Evolutionary conservation across 2,113 vertebrate genomes (phyloP).

Genomic region (Phalacrocorax carbo): DNA sequence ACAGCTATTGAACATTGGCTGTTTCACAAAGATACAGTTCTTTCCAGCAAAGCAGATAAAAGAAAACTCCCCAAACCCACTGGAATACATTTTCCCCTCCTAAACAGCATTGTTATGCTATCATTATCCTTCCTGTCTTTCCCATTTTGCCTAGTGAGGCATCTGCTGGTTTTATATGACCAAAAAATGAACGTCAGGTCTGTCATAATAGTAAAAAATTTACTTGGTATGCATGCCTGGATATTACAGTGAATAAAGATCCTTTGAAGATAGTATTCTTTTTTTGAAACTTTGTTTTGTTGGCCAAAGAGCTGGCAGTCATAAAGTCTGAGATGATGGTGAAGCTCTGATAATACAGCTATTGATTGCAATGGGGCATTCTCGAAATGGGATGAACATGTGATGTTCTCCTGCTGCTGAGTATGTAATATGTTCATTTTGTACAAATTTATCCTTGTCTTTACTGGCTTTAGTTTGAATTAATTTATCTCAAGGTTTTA

Average conservation of each 20-base stretch:
- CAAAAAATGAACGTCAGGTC: not conserved
- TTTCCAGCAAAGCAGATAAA: slow-evolving; percentile 11
- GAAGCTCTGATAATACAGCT: not conserved
- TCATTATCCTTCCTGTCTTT: slow-evolving; percentile 2
- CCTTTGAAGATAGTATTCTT: not conserved
- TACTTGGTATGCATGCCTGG: not conserved
- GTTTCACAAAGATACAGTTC: not conserved
- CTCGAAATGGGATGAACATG: not conserved
- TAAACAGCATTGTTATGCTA: not conserved
- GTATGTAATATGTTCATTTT: not conserved
- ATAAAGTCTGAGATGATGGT: not conserved
- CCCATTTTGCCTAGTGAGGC: not conserved
- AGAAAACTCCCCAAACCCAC: not conserved
- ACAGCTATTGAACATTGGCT: not conserved
- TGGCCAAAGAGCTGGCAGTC: not conserved
- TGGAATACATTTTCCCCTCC: not conserved
- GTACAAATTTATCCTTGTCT: not conserved
- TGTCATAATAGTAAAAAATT: slow-evolving; percentile 8
- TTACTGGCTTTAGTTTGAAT: not conserved
- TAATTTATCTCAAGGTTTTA: not conserved
- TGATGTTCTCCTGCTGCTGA: not conserved
- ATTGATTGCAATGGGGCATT: not conserved
- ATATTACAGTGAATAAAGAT: not conserved
- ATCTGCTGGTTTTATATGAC: not conserved
- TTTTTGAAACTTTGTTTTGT: not conserved